Evolutionary conservation across 2,113 vertebrate genomes (phyloP), one percentile per base, ranked within the genome.

Genomic region (Podiceps cristatus): DNA sequence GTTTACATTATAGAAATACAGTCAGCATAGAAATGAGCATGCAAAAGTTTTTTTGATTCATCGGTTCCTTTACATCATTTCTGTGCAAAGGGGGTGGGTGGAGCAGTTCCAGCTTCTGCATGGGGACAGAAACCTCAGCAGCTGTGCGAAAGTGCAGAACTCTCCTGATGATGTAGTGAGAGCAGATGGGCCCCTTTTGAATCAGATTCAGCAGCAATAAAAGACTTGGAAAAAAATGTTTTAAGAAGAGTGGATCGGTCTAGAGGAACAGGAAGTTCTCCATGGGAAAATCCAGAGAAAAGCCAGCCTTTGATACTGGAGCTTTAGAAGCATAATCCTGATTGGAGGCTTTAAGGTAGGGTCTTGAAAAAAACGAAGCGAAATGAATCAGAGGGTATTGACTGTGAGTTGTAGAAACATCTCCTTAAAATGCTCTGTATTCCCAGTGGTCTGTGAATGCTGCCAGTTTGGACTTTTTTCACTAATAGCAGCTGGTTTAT

Each of bases 161-260:
- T 92, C 78, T 94, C 72, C 59, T 90, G 74, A 58, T 92, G 92
- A 82, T 95, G 62, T 83, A 92, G 90, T 78, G 90, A 68, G 71
- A 96, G 62, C 85, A 90, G 92, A 94, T 96, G 95, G 96, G 95
- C 95, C 92, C n/a, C 95, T 95, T 95, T 95, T 97, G 90, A 95
- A 80, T 73, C 75, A 11, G 75, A 86, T 90, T 97, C 97, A 96
- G 94, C 85, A 74, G 71, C 82, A 92, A 74, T 95, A 93, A 95
- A 94, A 80, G 71, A 69, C 10, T 95, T 69, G 91, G 9, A 68
- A 88, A 93, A 89, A 90, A 77, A 14, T 17, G 10, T 44, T 88
- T 90, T 83, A 37, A 82, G 67, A 86, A 83, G 82, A 62, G 49
- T 93, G 67, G 53, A 40, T 90, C 92, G 86, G 63, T 83, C 75